Base-by-base conservation (phyloP, 2,888 invertebrate species). In the Epicampocera succincta region DNA sequence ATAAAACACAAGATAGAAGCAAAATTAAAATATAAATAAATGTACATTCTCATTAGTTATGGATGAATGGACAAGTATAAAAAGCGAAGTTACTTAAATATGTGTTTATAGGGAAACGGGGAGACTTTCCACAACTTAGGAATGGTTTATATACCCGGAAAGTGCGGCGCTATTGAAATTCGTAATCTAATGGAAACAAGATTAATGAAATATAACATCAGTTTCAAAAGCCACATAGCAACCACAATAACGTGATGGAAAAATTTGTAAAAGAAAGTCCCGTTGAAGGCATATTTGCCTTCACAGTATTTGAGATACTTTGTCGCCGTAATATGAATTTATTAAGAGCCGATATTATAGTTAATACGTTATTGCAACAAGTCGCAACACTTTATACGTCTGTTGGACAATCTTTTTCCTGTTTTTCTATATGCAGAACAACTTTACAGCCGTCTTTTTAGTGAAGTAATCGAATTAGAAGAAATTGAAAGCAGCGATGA, bases 221-320 rank as follows among this genome's bases (percentile, higher is more conserved):
- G 3, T 15, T 46, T 46, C 3, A 2, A 46, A 15, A 46, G 17
- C 1, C 15, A 46, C 44, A 48, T 19, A 48, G 48, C 4, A 2
- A 19, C 5, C 48, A 48, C 52, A 3, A n/a, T 25, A 52, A 25
- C 52, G 44, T 46, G 17, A 48, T 48, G 48, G 19, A 48, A 48
- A 48, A 48, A 48, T 48, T 48, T 48, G 48, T 48, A 19, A 48
- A 6, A 1, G 0, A 48, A 48, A 48, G 5, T 19, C 19, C 19
- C 11, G 48, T 48, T 19, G 48, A 48, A 2, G 19, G 48, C 48
- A 52, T 13, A 17, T 17, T 17, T n/a, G 42, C n/a, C n/a, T 42
- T n/a, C n/a, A n/a, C n/a, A 13, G 42, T n/a, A 3, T 12, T 42
- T 2, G 42, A 42, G 5, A n/a, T n/a, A 42, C 42, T 42, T 3